Evolutionary conservation across 2,888 invertebrate species (phyloP).

Genomic region (Lottia scabra): DNA sequence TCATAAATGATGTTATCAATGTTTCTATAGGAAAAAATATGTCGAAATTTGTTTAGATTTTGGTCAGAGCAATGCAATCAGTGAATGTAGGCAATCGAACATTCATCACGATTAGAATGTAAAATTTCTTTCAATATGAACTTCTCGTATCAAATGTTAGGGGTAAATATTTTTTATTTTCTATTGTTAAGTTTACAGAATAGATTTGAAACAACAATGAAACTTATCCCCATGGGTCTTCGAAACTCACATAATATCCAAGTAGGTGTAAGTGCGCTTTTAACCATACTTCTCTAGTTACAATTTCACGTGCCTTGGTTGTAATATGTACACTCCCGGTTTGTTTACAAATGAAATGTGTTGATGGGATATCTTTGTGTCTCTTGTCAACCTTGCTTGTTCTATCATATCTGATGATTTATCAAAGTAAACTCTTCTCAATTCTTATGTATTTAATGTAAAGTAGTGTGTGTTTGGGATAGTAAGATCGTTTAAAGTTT

Average conservation of each 20-base stretch:
- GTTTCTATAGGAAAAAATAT: no score
- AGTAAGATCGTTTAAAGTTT: neutral
- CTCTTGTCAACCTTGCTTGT: neutral
- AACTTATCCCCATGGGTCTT: neutral
- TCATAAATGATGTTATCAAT: no score
- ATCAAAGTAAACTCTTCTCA: neutral
- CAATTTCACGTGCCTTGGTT: neutral
- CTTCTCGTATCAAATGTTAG: no score
- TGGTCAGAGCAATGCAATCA: no score
- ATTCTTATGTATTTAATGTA: neutral
- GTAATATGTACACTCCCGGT: neutral
- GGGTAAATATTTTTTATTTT: neutral
- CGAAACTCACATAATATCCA: neutral
- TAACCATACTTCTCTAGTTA: neutral
- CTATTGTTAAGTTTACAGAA: neutral
- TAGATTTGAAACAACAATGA: neutral
- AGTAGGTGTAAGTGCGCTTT: conserved; percentile 2
- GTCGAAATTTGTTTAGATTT: no score
- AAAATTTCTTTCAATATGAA: no score
- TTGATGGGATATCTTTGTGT: neutral
- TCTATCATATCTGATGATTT: neutral
- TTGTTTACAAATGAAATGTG: conserved; percentile 3
- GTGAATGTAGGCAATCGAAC: no score
- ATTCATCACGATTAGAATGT: no score
- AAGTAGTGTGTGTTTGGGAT: neutral